Evolutionary conservation across 2,113 vertebrate species (phyloP), one percentile per base, ranked within the genome.

Genomic region (Craseonycteris thonglongyai): DNA sequence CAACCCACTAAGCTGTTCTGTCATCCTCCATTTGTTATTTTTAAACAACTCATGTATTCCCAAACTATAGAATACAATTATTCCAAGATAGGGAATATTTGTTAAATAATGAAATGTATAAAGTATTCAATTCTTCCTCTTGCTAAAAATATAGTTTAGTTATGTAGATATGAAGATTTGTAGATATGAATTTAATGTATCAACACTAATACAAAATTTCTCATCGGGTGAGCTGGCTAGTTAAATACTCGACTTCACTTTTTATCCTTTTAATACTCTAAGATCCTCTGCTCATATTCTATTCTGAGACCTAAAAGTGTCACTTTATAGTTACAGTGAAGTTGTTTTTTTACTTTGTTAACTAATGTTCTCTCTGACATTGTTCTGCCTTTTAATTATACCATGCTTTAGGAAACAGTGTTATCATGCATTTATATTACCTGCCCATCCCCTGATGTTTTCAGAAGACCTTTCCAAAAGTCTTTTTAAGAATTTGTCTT

Each of bases 401-500:
- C 14, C 35, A 85, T 66, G 88, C 26, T 61, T 71, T 49, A 88
- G 61, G 56, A 92, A 79, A 84, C 76, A 75, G 40, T 59, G 22
- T 87, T 66, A 54, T 65, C 6, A 30, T 63, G 49, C 26, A 82
- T 94, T 95, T 96, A 88, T 72, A 91, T 92, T 95, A 76, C 84
- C 21, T 71, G 33, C 33, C 91, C 21, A 49, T 89, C 58, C 35
- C 74, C 68, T 90, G 51, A 69, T 90, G 82, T 93, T 94, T 97
- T 89, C 54, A 89, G 59, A 80, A 95, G 76, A 94, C 74, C 65
- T 96, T 96, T 94, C 65, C 65, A 75, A 93, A 91, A 72, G 84
- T 80, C 58, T 61, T 95, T 89, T 90, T 66, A 84, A 38, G 33
- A 95, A 84, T 28, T 72, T 93, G 40, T 75, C 45, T 93, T 96